These are phyloP conservation scores for Reticulitermes lucifugus DNA, from an alignment of 2,888 invertebrate genomes.

Conservation along the genomic window DNA sequence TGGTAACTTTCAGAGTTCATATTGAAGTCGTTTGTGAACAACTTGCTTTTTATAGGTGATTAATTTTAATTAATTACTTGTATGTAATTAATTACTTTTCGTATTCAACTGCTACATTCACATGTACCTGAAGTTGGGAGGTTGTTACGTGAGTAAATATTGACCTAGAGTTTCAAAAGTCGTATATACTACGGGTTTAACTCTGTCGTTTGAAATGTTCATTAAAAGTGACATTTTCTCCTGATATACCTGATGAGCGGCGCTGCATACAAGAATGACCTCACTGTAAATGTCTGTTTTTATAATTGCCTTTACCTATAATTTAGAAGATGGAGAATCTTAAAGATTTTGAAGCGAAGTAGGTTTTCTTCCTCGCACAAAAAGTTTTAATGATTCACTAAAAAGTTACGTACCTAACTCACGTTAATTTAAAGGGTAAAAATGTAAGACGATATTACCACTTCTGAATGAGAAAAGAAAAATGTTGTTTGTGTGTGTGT, in stretches of 20 bases:
- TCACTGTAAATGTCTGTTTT: conserved; percentile 8
- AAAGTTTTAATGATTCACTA: conserved; percentile 12
- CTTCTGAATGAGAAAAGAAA: conserved; percentile 25
- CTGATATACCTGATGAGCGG: not conserved
- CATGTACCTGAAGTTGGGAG: no score
- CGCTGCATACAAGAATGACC: not conserved
- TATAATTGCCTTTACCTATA: conserved; percentile 23
- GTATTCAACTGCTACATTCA: no score
- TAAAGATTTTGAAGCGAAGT: conserved; percentile 1
- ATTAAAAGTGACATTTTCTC: not conserved
- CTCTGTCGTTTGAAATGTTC: not conserved
- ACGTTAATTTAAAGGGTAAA: not conserved
- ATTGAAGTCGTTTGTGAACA: no score
- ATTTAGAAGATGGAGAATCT: conserved; percentile 16
- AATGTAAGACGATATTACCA: conserved; percentile 33
- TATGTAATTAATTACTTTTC: no score
- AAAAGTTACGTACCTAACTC: conserved; percentile 23
- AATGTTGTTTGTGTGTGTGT: conserved; percentile 24
- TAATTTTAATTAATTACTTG: no score
- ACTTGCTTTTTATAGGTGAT: no score
- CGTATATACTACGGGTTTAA: not conserved
- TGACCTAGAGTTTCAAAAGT: not conserved
- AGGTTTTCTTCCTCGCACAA: not conserved
- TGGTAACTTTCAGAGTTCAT: no score
- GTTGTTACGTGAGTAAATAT: no score